A percentile compares a stretch with the other conserved stretches of the same genome.
Conservation (phyloP, 2,113 vertebrate species). For the Columbina picui region DNA sequence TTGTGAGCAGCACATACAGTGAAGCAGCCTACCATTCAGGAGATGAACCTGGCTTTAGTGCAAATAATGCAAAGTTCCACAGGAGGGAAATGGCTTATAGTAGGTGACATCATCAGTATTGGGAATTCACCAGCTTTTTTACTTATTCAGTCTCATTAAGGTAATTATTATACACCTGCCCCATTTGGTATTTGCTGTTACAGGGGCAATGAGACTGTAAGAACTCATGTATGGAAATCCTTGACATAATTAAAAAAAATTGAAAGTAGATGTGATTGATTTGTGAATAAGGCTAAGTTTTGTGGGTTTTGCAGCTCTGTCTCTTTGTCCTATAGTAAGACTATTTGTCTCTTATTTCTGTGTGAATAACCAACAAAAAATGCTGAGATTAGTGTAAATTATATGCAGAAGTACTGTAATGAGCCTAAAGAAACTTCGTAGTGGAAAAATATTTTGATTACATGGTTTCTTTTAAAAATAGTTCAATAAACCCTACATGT, state of each 20-base stretch:
- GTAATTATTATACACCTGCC: neutral
- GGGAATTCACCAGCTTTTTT: neutral
- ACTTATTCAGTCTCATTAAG: neutral
- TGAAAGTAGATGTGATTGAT: neutral
- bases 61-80: neutral
- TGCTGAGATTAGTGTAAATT: neutral
- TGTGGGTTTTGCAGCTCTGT: neutral
- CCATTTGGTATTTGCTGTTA: neutral
- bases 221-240: neutral
- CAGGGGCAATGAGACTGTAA: neutral
- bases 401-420: neutral
- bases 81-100: neutral
- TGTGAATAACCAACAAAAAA: neutral
- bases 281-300: neutral
- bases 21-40: neutral
- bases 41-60: neutral
- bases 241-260: neutral
- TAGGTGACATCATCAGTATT: neutral
- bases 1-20: neutral
- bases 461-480: neutral
- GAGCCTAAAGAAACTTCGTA: neutral
- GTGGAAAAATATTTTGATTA: constrained; percentile 1
- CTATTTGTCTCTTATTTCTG: neutral
- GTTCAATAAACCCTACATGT: neutral
- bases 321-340: neutral